Percentiles rank a stretch among this genome's conserved stretches.
Conservation (phyloP, 1,140 invertebrate genomes). For the Colletes latitarsis region DNA sequence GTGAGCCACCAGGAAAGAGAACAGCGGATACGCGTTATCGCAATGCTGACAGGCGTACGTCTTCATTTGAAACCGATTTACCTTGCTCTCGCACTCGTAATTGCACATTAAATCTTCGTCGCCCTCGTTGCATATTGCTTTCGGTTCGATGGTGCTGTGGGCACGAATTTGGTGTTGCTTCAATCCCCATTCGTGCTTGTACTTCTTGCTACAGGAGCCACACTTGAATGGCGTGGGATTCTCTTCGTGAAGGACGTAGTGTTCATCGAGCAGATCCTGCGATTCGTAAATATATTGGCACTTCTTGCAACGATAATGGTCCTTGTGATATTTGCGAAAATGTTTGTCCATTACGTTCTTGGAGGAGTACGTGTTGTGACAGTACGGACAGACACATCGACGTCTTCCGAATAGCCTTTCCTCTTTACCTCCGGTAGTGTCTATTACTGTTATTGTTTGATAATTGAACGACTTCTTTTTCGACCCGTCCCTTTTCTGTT, state of each 20-base stretch:
- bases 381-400: slow-evolving; percentile 72
- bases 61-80: not conserved
- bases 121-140: not conserved
- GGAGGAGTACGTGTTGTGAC: slow-evolving; percentile 64
- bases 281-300: slow-evolving; percentile 70
- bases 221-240: slow-evolving; percentile 54
- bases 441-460: too few species aligned
- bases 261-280: slow-evolving; percentile 40
- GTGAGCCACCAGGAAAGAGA: not conserved
- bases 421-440: not conserved
- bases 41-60: slow-evolving; percentile 22
- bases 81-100: slow-evolving; percentile 3
- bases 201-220: slow-evolving; percentile 76
- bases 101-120: slow-evolving; percentile 1
- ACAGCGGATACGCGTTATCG: slow-evolving; percentile 16
- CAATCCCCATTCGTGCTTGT: slow-evolving; percentile 79
- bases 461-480: too few species aligned
- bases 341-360: slow-evolving; percentile 76
- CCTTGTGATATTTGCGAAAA: slow-evolving; percentile 73
- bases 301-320: slow-evolving; percentile 76
- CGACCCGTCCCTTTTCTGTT: not conserved
- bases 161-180: slow-evolving; percentile 78
- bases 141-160: not conserved
- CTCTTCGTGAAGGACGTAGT: slow-evolving; percentile 57
- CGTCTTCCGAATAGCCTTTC: not conserved